Evolutionary conservation across 2,797 vertebrate genomes (phyloP).

Genomic region (Pangasius djambal): DNA sequence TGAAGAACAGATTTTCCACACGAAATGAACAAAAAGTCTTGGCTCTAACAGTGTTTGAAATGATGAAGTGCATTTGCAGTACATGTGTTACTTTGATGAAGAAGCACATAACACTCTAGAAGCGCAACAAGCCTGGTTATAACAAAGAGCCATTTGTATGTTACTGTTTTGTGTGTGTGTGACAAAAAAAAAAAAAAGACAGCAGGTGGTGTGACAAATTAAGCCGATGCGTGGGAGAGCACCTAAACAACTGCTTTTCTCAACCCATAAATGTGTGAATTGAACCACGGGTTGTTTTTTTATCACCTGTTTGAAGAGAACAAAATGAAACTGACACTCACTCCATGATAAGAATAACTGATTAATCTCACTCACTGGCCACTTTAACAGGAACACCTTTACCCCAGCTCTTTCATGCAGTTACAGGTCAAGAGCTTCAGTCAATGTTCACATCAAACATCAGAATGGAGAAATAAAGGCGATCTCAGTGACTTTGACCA

Average conservation of each 20-base stretch:
- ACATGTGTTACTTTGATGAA: constrained; percentile 8
- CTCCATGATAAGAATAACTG: constrained; percentile 10
- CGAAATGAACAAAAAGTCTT: background rate
- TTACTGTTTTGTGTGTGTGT: background rate
- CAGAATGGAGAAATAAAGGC: background rate
- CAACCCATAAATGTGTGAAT: constrained; percentile 19
- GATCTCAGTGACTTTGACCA: background rate
- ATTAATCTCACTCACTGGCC: constrained; percentile 9
- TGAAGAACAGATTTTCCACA: background rate
- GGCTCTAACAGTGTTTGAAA: background rate
- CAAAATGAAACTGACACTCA: constrained; percentile 3
- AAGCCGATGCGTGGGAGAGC: constrained; percentile 37
- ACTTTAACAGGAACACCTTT: background rate
- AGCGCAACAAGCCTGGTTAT: background rate
- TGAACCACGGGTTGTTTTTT: constrained; percentile 14
- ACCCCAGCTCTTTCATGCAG: background rate
- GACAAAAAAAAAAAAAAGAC: background rate
- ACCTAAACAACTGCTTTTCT: constrained; percentile 24
- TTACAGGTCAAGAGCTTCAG: background rate
- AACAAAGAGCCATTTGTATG: constrained; percentile 7
- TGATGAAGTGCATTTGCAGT: background rate
- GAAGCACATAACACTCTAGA: background rate
- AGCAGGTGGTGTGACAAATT: constrained; percentile 42
- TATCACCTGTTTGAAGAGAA: constrained; percentile 9
- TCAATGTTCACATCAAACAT: background rate